A percentile compares a stretch with the other conserved stretches of the same genome.
Evolutionary conservation across 2,888 invertebrate genomes (phyloP).

Genomic region (Zonitis immaculata): DNA sequence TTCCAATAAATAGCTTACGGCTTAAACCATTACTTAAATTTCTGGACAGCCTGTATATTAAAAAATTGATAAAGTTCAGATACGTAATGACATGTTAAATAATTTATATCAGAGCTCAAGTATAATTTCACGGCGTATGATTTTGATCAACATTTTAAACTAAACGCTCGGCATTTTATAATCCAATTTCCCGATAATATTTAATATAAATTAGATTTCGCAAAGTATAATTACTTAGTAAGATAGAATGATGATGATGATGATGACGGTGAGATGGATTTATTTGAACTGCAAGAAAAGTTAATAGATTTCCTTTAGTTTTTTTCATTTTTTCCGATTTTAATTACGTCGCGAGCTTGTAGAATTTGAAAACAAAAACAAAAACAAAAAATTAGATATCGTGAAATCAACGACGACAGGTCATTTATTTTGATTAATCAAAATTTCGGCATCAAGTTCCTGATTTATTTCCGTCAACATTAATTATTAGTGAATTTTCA

Average conservation of each 20-base stretch:
- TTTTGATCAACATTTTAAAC: slow-evolving; percentile 27
- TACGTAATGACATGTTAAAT: slow-evolving; percentile 22
- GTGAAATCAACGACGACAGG: slow-evolving; percentile 2
- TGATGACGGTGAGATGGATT: background rate
- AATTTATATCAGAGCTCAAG: slow-evolving; percentile 17
- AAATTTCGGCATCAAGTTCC: slow-evolving; percentile 8
- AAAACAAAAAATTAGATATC: slow-evolving; percentile 7
- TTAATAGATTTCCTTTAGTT: slow-evolving; percentile 14
- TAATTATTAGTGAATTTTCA: background rate
- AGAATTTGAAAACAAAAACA: slow-evolving; percentile 8
- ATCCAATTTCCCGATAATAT: slow-evolving; percentile 29
- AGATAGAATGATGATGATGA: slow-evolving; percentile 1
- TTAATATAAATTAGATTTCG: slow-evolving; percentile 29
- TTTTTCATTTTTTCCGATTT: background rate
- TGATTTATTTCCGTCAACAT: background rate
- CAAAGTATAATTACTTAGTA: slow-evolving; percentile 18
- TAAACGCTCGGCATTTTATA: slow-evolving; percentile 25
- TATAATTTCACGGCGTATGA: slow-evolving; percentile 29
- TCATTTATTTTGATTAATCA: slow-evolving; percentile 21
- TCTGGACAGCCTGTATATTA: too few relatives aligned
- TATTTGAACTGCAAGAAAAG: slow-evolving; percentile 1
- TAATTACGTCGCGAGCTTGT: background rate
- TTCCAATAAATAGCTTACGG: too few relatives aligned
- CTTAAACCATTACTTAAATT: too few relatives aligned
- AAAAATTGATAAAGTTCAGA: too few relatives aligned